Base-by-base conservation (phyloP, 2,888 invertebrate genomes). In the Drosophila villosipedis region DNA sequence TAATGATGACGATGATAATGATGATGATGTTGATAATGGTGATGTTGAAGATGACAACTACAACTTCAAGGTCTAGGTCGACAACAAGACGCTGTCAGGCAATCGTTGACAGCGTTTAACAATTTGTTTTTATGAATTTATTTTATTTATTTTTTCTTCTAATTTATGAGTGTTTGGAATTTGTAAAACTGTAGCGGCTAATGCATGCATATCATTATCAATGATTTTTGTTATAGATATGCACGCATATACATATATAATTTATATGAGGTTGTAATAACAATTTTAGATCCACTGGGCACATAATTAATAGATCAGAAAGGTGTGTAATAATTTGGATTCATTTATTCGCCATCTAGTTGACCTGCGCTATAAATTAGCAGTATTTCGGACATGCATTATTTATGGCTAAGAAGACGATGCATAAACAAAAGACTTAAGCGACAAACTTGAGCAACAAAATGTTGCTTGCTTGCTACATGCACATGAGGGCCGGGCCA, bases 21-120 rank as follows among this genome's bases (percentile, higher is more conserved):
- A 58, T 53, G 4, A 31, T 49, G 47, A 19, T 58, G 50, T 9
- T 33, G 19, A 30, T 53, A 30, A 39, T 61, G 22, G 41, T 49
- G 63, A 60, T 53, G 52, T 43, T 68, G 53, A 66, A 49, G 73
- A 60, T 53, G 60, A 60, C 68, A 59, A 43, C 57, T 49, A 73
- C 67, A 50, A 55, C 78, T 63, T 76, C 90, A 89, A 89, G 89
- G 89, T 90, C 89, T 89, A 90, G 90, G 89, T 89, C 83, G 79
- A 59, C 73, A 70, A 60, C 58, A 50, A 63, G 78, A 57, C 47
- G 28, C n/a, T 39, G 61, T 35, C 39, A 63, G 43, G 66, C 60
- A 73, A 58, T 73, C 84, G 82, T 82, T 89, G 81, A 86, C 86
- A 83, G 80, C 72, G 70, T 66, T 80, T 77, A 76, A 70, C 67